Evolutionary conservation across 2,797 vertebrate genomes (phyloP).

Genomic region (Mus spretus): DNA sequence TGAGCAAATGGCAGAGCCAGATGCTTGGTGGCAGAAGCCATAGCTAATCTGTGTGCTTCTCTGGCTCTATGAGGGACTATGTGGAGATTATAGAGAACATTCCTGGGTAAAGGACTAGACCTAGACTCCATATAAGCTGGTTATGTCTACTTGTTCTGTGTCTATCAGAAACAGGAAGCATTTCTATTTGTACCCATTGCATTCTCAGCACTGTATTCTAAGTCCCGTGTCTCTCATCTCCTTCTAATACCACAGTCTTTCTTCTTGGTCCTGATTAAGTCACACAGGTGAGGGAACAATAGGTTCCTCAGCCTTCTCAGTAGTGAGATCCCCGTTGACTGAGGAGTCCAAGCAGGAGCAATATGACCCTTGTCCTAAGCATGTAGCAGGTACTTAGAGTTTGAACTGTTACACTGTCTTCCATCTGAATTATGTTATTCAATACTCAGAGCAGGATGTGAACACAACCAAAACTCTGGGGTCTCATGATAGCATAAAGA

Average conservation of each 20-base stretch:
- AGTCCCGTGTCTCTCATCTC: not conserved
- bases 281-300: not conserved
- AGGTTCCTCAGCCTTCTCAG: not conserved
- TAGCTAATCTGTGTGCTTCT: not conserved
- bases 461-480: not conserved
- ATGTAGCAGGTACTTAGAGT: not conserved
- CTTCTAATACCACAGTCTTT: not conserved
- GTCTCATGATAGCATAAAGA: not conserved
- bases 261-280: not conserved
- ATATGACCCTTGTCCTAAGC: not conserved
- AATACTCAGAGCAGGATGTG: not conserved
- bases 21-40: not conserved
- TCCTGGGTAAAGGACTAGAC: not conserved
- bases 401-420: not conserved
- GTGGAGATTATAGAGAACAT: not conserved
- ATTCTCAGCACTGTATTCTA: not conserved
- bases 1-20: not conserved
- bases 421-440: not conserved
- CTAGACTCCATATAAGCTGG: not conserved
- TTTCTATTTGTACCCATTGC: not conserved
- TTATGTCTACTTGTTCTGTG: not conserved
- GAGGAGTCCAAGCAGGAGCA: not conserved
- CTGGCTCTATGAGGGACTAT: not conserved
- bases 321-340: not conserved
- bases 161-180: not conserved